phyloP scores from a whole-genome alignment of 2,888 invertebrate species.

The Synanthedon andrenaeformis region DNA sequence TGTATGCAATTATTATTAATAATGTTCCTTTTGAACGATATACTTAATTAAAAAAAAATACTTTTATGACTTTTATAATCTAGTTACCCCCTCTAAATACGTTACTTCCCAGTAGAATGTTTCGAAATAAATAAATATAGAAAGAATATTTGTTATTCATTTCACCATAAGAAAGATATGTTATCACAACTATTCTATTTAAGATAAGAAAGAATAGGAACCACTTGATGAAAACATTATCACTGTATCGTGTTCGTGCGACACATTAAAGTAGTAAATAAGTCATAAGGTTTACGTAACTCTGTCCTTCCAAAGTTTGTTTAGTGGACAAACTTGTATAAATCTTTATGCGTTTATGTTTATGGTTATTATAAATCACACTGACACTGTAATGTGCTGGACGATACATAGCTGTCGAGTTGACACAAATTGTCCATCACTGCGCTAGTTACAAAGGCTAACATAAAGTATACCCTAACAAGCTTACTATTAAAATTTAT shows the following conservation, averaged over 20 bases:
- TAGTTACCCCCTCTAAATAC: too few species aligned
- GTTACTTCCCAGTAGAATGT: too few species aligned
- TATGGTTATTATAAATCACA: conserved; percentile 27
- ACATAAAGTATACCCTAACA: too few species aligned
- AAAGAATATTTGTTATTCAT: conserved; percentile 1
- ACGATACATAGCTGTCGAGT: too few species aligned
- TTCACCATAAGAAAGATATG: conserved; percentile 1
- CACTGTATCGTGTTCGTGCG: too few species aligned
- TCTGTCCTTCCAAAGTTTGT: conserved; percentile 12
- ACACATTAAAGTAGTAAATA: not conserved
- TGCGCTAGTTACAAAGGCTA: too few species aligned
- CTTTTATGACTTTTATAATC: too few species aligned
- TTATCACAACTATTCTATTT: conserved; percentile 5
- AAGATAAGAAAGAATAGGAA: conserved; percentile 5
- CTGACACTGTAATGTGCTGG: conserved; percentile 3
- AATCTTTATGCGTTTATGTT: conserved; percentile 10
- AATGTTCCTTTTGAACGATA: too few species aligned
- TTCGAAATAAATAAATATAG: not conserved
- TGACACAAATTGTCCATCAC: too few species aligned
- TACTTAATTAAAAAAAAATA: too few species aligned
- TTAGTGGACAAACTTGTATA: conserved; percentile 8
- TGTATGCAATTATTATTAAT: too few species aligned
- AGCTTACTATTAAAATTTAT: too few species aligned
- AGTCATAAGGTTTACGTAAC: conserved; percentile 2
- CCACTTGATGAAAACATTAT: not conserved